Percentiles rank a stretch among this genome's conserved stretches.
Conservation (phyloP, 2,113 vertebrate species). For the Atlantisia rogersi region DNA sequence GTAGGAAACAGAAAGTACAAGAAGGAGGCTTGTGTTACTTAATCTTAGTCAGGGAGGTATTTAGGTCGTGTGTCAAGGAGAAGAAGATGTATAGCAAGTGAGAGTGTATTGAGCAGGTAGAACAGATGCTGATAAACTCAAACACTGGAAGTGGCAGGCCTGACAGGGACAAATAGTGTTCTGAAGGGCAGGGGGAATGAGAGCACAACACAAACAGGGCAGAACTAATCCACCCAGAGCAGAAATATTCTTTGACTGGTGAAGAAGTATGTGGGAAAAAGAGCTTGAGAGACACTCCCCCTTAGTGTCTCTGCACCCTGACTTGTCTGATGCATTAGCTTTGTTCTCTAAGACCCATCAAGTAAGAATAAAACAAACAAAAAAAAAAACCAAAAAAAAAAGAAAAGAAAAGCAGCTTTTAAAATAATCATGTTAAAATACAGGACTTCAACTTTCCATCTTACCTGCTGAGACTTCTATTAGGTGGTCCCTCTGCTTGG, state of each 20-base stretch:
- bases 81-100: not conserved
- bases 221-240: not conserved
- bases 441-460: not conserved
- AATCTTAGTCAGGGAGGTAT: not conserved
- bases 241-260: not conserved
- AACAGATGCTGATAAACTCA: not conserved
- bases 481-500: not conserved
- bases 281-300: not conserved
- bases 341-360: not conserved
- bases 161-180: not conserved
- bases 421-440: not conserved
- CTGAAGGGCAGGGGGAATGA: not conserved
- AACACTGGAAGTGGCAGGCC: not conserved
- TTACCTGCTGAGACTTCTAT: not conserved
- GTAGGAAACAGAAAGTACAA: not conserved
- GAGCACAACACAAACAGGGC: not conserved
- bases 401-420: not conserved
- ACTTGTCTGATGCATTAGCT: not conserved
- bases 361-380: too few species aligned
- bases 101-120: not conserved
- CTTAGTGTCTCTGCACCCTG: not conserved
- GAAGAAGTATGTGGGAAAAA: not conserved
- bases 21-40: not conserved
- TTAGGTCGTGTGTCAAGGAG: not conserved
- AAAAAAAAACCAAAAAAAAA: not conserved